phyloP scores from a whole-genome alignment of 1,140 invertebrate species.

The Macrotrachela quadricornifera region DNA sequence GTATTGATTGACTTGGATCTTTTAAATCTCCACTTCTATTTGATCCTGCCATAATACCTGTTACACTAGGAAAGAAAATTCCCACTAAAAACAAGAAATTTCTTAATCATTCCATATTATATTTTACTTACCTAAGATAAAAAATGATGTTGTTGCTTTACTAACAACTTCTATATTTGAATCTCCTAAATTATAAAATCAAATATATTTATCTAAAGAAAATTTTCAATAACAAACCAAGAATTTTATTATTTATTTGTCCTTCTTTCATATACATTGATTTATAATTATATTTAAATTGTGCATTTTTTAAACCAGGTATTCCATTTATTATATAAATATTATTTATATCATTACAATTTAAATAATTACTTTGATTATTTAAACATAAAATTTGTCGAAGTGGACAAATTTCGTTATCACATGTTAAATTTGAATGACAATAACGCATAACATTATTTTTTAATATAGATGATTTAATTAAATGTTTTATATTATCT shows the following conservation, averaged over 20 bases:
- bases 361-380: neutral
- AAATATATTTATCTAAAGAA: neutral
- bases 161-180: conserved; percentile 42
- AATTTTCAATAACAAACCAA: neutral
- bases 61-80: conserved; percentile 97
- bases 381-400: too few species aligned
- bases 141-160: conserved; percentile 56
- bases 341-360: neutral
- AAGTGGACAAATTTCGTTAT: too few species aligned
- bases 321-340: neutral
- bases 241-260: too few species aligned
- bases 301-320: neutral
- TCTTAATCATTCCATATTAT: too few species aligned
- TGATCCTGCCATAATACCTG: conserved; percentile 97
- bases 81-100: conserved; percentile 53
- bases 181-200: neutral
- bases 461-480: neutral
- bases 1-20: conserved; percentile 93
- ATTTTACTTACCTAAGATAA: conserved; percentile 19
- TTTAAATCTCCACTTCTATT: conserved; percentile 96
- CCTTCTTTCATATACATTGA: too few species aligned
- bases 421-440: neutral
- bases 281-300: too few species aligned
- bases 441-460: neutral
- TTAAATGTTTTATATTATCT: too few species aligned